A percentile compares a stretch with the other conserved stretches of the same genome.
phyloP scores from a whole-genome alignment of 2,888 invertebrate genomes.

The Rhagonycha lutea region DNA sequence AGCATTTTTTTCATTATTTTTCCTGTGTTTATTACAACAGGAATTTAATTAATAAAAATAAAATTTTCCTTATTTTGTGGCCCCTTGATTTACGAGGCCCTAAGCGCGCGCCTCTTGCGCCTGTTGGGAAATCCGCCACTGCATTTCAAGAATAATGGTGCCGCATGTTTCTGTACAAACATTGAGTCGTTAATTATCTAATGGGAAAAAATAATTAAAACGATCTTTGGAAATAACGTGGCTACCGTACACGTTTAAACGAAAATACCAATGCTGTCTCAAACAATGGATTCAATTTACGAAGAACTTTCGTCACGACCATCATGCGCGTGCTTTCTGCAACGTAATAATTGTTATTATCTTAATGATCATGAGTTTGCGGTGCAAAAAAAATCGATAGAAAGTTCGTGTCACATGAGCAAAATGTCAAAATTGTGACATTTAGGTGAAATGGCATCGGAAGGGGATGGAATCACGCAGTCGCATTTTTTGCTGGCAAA shows the following conservation, averaged over 20 bases:
- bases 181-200: constrained; percentile 10
- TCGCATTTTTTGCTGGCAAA: constrained; percentile 34
- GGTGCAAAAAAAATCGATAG: neutral
- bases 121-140: too few relatives aligned
- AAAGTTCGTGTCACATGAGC: neutral
- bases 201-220: neutral
- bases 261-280: constrained; percentile 4
- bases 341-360: constrained; percentile 12
- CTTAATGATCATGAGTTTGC: neutral
- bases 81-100: too few relatives aligned
- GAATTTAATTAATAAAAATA: too few relatives aligned
- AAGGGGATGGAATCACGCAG: constrained; percentile 16
- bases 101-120: too few relatives aligned
- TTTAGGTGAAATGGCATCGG: neutral
- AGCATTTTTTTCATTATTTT: too few relatives aligned
- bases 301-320: constrained; percentile 19
- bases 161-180: constrained; percentile 17
- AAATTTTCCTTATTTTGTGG: too few relatives aligned
- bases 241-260: constrained; percentile 22
- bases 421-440: neutral
- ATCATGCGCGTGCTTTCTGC: neutral
- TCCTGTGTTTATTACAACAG: too few relatives aligned
- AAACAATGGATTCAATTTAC: constrained; percentile 16
- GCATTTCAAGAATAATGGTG: too few relatives aligned
- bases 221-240: neutral